These are phyloP conservation scores for Drosophila lowei DNA, from an alignment of 1,140 invertebrate genomes.

Conservation along the genomic window DNA sequence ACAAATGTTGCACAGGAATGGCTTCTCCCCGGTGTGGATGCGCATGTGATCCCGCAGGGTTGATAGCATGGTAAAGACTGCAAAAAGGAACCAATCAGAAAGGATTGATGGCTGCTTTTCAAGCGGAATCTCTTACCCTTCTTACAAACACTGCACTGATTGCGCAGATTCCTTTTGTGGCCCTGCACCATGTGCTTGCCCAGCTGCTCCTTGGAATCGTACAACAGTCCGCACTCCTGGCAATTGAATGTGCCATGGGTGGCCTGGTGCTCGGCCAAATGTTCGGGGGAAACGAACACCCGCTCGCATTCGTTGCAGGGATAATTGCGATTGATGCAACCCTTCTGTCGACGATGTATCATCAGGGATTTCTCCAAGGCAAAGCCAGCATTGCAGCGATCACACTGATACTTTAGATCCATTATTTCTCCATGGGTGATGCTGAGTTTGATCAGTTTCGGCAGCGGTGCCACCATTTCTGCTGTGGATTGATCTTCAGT, in stretches of 20 bases:
- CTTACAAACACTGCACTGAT: constrained; percentile 85
- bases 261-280: constrained; percentile 81
- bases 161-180: constrained; percentile 85
- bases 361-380: constrained; percentile 66
- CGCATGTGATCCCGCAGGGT: constrained; percentile 84
- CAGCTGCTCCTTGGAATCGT: constrained; percentile 79
- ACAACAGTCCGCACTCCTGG: constrained; percentile 75
- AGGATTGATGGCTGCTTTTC: neutral
- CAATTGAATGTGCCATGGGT: constrained; percentile 64
- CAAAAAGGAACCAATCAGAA: neutral
- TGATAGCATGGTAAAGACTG: constrained; percentile 84
- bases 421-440: constrained; percentile 1
- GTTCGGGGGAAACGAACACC: constrained; percentile 84
- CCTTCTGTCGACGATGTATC: constrained; percentile 61
- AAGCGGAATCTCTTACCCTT: constrained; percentile 80
- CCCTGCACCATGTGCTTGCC: constrained; percentile 82
- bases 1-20: constrained; percentile 82
- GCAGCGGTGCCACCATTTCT: neutral
- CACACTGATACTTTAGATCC: constrained; percentile 66
- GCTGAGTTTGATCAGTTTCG: neutral
- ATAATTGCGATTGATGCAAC: constrained; percentile 70
- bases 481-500: constrained; percentile 1
- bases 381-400: constrained; percentile 76
- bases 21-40: constrained; percentile 83
- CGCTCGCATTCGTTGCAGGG: constrained; percentile 70